Evolutionary conservation across 2,797 vertebrate species (phyloP).

Genomic region (Liparis tanakae): DNA sequence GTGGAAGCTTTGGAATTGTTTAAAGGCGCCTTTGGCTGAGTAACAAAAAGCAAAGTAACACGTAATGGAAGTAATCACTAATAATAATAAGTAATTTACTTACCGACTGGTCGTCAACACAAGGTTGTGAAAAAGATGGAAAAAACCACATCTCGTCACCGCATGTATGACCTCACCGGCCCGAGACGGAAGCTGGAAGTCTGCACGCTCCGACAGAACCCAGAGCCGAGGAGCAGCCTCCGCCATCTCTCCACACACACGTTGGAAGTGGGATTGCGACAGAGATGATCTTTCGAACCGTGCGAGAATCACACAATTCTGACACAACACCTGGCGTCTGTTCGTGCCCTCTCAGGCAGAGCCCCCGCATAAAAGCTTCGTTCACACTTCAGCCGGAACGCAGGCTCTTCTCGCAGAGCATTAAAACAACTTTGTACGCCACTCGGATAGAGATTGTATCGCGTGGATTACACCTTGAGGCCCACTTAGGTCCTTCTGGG

Average conservation of each 20-base stretch:
- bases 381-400: conserved; percentile 66
- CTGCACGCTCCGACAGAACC: conserved; percentile 15
- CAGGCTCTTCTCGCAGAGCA: conserved; percentile 42
- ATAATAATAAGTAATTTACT: background rate
- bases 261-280: conserved; percentile 28
- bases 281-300: conserved; percentile 47
- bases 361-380: conserved; percentile 35
- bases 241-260: conserved; percentile 37
- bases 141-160: background rate
- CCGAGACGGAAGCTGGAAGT: conserved; percentile 28
- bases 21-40: background rate
- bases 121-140: conserved; percentile 8
- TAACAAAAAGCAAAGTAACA: background rate
- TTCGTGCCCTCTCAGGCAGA: conserved; percentile 53
- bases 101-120: background rate
- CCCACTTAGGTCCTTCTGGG: conserved; percentile 36
- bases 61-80: background rate
- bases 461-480: conserved; percentile 43
- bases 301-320: conserved; percentile 51
- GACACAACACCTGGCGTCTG: conserved; percentile 61
- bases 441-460: conserved; percentile 66
- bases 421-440: conserved; percentile 67
- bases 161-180: conserved; percentile 20
- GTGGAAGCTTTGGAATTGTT: background rate
- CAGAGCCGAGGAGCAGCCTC: conserved; percentile 12